These are phyloP conservation scores for Stichopus chloronotus DNA, from an alignment of 35 echinoderm and acorn worm genomes.

Conservation along the genomic window DNA sequence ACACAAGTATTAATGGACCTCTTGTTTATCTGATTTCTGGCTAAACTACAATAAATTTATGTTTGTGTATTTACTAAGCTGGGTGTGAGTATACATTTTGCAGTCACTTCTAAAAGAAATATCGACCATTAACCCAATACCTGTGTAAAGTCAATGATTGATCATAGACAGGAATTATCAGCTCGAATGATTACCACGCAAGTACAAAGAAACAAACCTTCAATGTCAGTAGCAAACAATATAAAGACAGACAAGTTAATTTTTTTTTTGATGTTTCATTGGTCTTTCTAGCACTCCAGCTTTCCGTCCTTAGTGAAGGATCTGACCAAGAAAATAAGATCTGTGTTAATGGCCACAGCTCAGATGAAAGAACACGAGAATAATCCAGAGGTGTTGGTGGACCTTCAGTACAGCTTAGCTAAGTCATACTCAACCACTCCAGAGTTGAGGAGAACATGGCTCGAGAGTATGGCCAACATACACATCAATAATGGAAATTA, in stretches of 20 bases:
- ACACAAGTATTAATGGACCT: too few species aligned
- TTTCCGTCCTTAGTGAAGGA: constrained; percentile 94
- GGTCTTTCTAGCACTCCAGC: constrained; percentile 70
- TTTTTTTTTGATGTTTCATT: background rate
- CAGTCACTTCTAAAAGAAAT: too few species aligned
- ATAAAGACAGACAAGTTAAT: background rate
- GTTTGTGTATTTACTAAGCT: too few species aligned
- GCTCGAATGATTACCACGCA: too few species aligned
- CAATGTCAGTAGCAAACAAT: background rate
- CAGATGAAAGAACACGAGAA: constrained; percentile 99
- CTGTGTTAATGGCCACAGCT: constrained; percentile 95
- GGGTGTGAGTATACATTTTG: too few species aligned
- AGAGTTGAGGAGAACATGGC: constrained; percentile 93
- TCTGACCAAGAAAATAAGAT: constrained; percentile 97
- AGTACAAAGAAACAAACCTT: too few species aligned
- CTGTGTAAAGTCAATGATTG: too few species aligned
- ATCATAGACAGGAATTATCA: too few species aligned
- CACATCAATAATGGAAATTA: constrained; percentile 93
- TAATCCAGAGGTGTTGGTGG: constrained; percentile 98
- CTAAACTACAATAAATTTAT: too few species aligned
- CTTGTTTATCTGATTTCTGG: too few species aligned
- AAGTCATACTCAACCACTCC: constrained; percentile 97
- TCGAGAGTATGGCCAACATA: constrained; percentile 96
- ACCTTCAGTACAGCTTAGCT: constrained; percentile 94
- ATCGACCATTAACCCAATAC: too few species aligned